Evolutionary conservation across 1,140 invertebrate genomes (phyloP).

Genomic region (Aporrectodea caliginosa): DNA sequence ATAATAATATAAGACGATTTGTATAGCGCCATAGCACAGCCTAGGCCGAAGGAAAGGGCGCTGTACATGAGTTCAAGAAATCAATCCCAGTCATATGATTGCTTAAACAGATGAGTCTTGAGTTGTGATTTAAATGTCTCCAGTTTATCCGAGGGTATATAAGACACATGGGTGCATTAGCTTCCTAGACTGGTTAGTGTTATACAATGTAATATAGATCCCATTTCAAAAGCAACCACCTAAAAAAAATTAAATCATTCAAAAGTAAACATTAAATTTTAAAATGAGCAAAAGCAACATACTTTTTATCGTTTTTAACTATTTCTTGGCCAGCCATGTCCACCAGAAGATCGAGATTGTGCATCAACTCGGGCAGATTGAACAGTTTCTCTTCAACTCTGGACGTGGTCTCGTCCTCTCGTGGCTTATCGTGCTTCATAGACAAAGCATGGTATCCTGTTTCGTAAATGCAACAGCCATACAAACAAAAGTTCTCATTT

Average conservation of each 20-base stretch:
- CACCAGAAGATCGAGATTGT: slow-evolving; percentile 87
- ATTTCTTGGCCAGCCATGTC: slow-evolving; percentile 94
- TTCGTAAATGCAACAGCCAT: not conserved
- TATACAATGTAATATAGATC: too few species aligned
- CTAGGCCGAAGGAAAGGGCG: too few species aligned
- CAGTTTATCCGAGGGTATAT: too few species aligned
- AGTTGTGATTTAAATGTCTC: too few species aligned
- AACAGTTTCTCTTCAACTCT: slow-evolving; percentile 57
- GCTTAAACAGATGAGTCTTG: too few species aligned
- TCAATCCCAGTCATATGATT: too few species aligned
- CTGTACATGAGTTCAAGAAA: too few species aligned
- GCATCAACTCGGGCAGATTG: slow-evolving; percentile 78
- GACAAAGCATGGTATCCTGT: slow-evolving; percentile 82
- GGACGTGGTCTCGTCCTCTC: slow-evolving; percentile 61
- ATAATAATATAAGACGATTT: too few species aligned
- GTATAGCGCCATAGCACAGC: too few species aligned
- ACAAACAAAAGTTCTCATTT: too few species aligned
- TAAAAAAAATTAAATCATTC: not conserved
- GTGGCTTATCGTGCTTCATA: slow-evolving; percentile 60
- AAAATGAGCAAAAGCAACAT: slow-evolving; percentile 29
- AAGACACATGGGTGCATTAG: too few species aligned
- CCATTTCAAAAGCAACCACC: not conserved
- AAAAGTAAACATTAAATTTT: not conserved
- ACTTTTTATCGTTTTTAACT: slow-evolving; percentile 76
- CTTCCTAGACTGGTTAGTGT: too few species aligned